Conservation (phyloP, 2,113 vertebrate genomes). For the Tetrax tetrax region DNA sequence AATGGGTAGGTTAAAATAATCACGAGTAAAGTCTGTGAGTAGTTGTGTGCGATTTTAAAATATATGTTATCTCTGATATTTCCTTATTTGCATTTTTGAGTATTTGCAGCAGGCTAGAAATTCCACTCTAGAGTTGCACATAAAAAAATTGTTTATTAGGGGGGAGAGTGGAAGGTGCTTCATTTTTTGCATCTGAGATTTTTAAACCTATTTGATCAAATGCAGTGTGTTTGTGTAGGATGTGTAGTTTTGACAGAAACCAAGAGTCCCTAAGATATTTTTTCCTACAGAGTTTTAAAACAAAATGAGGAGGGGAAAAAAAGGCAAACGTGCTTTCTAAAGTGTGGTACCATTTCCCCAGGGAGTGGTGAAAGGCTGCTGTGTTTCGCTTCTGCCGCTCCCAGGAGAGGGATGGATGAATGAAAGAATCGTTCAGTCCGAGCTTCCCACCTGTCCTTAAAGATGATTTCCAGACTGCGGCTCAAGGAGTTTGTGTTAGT, state of each 20-base stretch:
- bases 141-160: not conserved
- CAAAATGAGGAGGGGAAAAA: not conserved
- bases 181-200: not conserved
- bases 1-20: not conserved
- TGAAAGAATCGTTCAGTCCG: not conserved
- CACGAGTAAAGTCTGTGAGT: not conserved
- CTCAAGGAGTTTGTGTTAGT: not conserved
- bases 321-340: not conserved
- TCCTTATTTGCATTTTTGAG: not conserved
- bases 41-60: not conserved
- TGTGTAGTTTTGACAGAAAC: not conserved
- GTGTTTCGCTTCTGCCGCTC: not conserved
- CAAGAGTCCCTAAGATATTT: not conserved
- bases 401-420: not conserved
- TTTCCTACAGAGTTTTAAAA: not conserved
- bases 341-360: accelerated
- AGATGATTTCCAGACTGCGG: not conserved
- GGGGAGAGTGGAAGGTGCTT: not conserved
- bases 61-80: not conserved
- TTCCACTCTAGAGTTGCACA: not conserved
- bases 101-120: not conserved
- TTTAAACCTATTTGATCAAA: not conserved
- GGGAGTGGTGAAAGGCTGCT: not conserved
- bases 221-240: not conserved
- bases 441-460: slow-evolving; percentile 12